These are phyloP conservation scores for Melanostoma mellinum DNA, from an alignment of 2,888 invertebrate genomes.

Conservation along the genomic window DNA sequence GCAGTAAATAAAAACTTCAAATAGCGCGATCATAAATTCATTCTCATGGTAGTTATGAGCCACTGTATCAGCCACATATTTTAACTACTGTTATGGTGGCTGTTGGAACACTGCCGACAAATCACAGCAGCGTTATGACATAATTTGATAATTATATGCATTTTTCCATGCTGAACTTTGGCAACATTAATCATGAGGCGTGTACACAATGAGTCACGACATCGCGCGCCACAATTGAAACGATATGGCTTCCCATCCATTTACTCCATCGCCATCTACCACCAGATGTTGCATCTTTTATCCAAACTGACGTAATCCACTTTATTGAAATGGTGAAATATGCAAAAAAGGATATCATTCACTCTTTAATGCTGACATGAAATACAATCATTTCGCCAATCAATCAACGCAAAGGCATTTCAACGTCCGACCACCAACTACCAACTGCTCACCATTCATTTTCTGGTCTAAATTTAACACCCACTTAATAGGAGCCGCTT, in stretches of 20 bases:
- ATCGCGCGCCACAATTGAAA: slow-evolving; percentile 28
- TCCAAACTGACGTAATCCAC: slow-evolving; percentile 38
- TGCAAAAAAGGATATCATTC: slow-evolving; percentile 35
- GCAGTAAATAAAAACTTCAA: slow-evolving; percentile 11
- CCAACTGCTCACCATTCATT: slow-evolving; percentile 19
- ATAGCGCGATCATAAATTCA: slow-evolving; percentile 44
- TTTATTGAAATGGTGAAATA: slow-evolving; percentile 33
- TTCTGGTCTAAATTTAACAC: slow-evolving; percentile 58
- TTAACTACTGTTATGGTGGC: slow-evolving; percentile 41
- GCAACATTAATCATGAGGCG: slow-evolving; percentile 62
- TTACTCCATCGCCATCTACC: neutral
- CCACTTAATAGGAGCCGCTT: slow-evolving; percentile 45
- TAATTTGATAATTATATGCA: slow-evolving; percentile 64
- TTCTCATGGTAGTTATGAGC: slow-evolving; percentile 45
- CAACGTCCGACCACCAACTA: slow-evolving; percentile 1
- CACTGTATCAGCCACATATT: slow-evolving; percentile 36
- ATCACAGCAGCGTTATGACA: slow-evolving; percentile 51
- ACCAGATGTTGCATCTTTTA: slow-evolving; percentile 30
- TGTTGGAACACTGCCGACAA: slow-evolving; percentile 39
- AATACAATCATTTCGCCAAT: slow-evolving; percentile 46
- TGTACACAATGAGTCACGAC: slow-evolving; percentile 57
- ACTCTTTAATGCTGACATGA: slow-evolving; percentile 23
- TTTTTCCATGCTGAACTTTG: slow-evolving; percentile 58
- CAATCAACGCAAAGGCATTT: slow-evolving; percentile 31
- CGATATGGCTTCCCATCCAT: slow-evolving; percentile 15